These are phyloP conservation scores for Ptychochromis oligacanthus DNA, from an alignment of 2,113 vertebrate genomes.

Conservation along the genomic window DNA sequence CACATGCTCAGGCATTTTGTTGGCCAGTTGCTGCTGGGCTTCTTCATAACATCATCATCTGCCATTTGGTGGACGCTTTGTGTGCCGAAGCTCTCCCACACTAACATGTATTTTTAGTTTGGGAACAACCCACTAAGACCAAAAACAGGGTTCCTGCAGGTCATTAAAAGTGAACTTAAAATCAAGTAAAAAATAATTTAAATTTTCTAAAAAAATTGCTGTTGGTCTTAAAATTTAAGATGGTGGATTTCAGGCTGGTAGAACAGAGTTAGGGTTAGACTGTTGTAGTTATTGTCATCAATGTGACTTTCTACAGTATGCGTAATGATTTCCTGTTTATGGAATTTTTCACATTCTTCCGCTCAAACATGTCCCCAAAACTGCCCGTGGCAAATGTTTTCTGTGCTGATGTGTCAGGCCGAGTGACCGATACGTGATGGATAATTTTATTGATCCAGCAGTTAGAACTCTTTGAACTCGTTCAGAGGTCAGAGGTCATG, in stretches of 20 bases:
- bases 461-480: constrained; percentile 35
- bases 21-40: neutral
- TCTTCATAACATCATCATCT: neutral
- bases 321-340: neutral
- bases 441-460: neutral
- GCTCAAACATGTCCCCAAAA: neutral
- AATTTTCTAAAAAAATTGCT: neutral
- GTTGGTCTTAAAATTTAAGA: neutral
- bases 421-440: neutral
- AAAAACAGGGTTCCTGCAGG: neutral
- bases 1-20: neutral
- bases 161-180: neutral
- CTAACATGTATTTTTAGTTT: neutral
- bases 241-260: neutral
- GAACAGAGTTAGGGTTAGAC: neutral
- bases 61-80: neutral
- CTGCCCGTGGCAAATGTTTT: neutral
- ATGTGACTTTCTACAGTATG: neutral
- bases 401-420: neutral
- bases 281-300: neutral
- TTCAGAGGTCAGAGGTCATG: constrained; percentile 38
- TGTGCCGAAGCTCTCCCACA: neutral
- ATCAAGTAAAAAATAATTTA: neutral
- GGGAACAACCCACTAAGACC: too few relatives aligned
- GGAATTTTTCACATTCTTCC: neutral